Base-by-base conservation (phyloP, 2,888 invertebrate species). In the Chelonus formosanus region DNA sequence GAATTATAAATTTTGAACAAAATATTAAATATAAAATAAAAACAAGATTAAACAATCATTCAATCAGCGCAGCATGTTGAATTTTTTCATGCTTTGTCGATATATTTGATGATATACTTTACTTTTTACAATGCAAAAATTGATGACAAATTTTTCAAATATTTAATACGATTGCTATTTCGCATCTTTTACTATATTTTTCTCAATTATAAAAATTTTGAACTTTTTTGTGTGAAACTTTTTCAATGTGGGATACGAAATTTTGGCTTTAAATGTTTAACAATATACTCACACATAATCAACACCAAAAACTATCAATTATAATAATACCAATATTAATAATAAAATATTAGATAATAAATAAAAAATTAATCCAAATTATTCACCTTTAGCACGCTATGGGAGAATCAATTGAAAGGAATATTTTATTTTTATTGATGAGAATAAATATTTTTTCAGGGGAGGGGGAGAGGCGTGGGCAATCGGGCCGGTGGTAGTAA, bases 391-490 rank as follows among this genome's bases (percentile, higher is more conserved):
- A 59, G 59, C 59, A 59, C 59, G 59, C 50, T 59, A 59, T 20
- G 20, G 36, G 53, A 35, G 63, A 31, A 66, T n/a, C 10, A 3
- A 35, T 3, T 6, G 7, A 34, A 4, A 35, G 31, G 45, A 34
- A 48, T 10, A n/a, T 8, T 31, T 3, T 7, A 35, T n/a, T 34
- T 34, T 34, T 34, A 47, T 4, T 40, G 4, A 43, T 8, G 6
- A 8, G 3, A n/a, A 52, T 3, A 5, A 54, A 34, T 44, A 64
- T 31, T 65, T 74, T 83, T 82, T 53, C 85, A 88, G 87, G 87
- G 86, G 89, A 88, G 87, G 86, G 87, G 86, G 87, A 88, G 87
- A 87, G 87, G 87, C 85, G 87, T 84, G 86, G 87, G 83, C 86
- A 86, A 84, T 84, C 85, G 84, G 79, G 82, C 75, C 81, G 86